Evolutionary conservation across 2,888 invertebrate genomes (phyloP), one percentile per base, ranked within the genome.

Genomic region (Drosophila hamatofila): DNA sequence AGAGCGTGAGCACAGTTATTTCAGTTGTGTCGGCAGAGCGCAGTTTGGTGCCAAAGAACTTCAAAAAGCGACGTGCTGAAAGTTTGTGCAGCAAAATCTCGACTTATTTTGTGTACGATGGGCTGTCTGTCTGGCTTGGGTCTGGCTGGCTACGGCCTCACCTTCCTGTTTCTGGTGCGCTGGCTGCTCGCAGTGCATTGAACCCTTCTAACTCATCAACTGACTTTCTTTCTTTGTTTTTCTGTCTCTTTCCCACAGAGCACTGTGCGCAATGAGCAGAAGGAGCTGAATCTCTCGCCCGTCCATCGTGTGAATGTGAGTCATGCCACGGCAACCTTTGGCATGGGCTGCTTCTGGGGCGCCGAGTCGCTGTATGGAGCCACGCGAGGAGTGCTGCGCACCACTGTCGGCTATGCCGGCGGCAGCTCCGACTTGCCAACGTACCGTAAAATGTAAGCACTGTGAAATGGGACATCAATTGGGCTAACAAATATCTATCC

Each of bases 291-390:
- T 37, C 81, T 92, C 7, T 64, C 59, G 3, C 92, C 92, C 3
- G 90, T 89, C 1, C 93, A 93, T 68, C 75, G 86, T 42, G 41
- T 92, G 54, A 83, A 92, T 54, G 83, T 82, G 4, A 82, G 88
- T 14, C 83, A 86, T 33, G 91, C 92, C 37, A 92, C 91, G 8
- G 98, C 97, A 7, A 97, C 97, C 0, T 97, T 98, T 92, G 97
- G 97, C 14, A 97, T 98, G 97, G 97, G 97, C 16, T 98, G 98
- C 92, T 98, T 98, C 93, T 98, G 98, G 98, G 97, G 97, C 35
- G 96, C 96, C 61, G 98, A 98, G 92, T 96, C 96, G 1, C 93
- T 97, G 61, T 98, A 96, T 92, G 97, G 98, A 2, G 93, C 88
- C 8, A 92, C 92, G 3, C 93, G 91, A 25, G 96, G 96, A 23